Conservation (phyloP, 2,797 vertebrate species). For the Galaxias olidus region DNA sequence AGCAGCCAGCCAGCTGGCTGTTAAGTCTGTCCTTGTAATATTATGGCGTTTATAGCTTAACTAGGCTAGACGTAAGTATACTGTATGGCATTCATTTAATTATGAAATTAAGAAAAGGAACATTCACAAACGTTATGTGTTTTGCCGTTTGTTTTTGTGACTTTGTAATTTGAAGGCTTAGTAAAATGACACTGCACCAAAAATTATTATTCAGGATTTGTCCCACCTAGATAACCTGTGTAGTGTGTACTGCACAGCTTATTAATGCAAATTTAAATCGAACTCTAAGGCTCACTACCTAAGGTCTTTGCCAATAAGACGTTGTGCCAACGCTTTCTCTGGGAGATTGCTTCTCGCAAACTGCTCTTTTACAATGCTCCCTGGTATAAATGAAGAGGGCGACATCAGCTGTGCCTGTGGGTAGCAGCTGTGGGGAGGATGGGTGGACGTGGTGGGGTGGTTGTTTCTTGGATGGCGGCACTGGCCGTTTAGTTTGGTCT, state of each 20-base stretch:
- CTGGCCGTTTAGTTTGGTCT: constrained; percentile 78
- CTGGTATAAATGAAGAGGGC: constrained; percentile 59
- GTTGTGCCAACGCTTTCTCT: constrained; percentile 9
- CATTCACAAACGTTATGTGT: too few relatives aligned
- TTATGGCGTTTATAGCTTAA: constrained; percentile 1
- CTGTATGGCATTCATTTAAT: too few relatives aligned
- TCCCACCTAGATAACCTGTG: too few relatives aligned
- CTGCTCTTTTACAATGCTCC: constrained; percentile 43
- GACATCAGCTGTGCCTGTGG: constrained; percentile 65
- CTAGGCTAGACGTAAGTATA: too few relatives aligned
- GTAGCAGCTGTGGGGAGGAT: constrained; percentile 64
- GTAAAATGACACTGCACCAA: too few relatives aligned
- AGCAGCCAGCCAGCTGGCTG: constrained; percentile 47
- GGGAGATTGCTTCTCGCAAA: constrained; percentile 10
- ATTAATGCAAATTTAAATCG: not conserved
- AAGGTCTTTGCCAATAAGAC: not conserved
- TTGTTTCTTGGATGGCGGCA: constrained; percentile 53
- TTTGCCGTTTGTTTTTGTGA: too few relatives aligned
- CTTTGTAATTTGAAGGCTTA: too few relatives aligned
- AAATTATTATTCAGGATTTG: too few relatives aligned
- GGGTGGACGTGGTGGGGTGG: constrained; percentile 18
- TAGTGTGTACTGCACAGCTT: too few relatives aligned
- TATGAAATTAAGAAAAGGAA: too few relatives aligned
- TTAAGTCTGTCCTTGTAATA: constrained; percentile 46
- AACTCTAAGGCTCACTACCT: not conserved